Evolutionary conservation across 92 coral and sea anemone genomes (phyloP).

Genomic region (Montipora capitata): DNA sequence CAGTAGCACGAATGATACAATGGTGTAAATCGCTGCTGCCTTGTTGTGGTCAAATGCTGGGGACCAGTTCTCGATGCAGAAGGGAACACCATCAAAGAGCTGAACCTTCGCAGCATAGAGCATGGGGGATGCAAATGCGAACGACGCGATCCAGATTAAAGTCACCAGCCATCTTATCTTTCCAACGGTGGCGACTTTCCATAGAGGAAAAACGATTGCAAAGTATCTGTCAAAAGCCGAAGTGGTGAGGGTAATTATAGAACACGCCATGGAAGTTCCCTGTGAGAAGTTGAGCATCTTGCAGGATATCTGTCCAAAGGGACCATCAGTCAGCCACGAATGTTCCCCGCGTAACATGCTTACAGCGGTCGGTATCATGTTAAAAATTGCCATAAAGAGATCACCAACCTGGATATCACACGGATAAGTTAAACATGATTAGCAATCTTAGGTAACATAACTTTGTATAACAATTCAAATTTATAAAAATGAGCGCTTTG

Average conservation of each 20-base stretch:
- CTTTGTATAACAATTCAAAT: too few species aligned
- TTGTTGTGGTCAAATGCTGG: conserved; percentile 63
- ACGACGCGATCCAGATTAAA: conserved; percentile 47
- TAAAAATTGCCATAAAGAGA: conserved; percentile 65
- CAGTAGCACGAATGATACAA: conserved; percentile 56
- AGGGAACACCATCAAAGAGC: conserved; percentile 32
- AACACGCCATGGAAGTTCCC: conserved; percentile 73
- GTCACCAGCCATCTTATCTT: conserved; percentile 56
- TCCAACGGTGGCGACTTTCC: conserved; percentile 36
- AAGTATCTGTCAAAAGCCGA: conserved; percentile 78
- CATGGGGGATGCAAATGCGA: conserved; percentile 53
- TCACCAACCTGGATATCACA: conserved; percentile 50
- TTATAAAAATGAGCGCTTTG: too few species aligned
- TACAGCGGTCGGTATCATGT: conserved; percentile 61
- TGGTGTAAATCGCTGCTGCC: conserved; percentile 68
- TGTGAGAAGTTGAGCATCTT: conserved; percentile 55
- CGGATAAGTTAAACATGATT: neutral
- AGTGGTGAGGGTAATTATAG: conserved; percentile 81
- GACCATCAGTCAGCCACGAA: conserved; percentile 40
- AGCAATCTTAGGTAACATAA: neutral
- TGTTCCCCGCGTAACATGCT: conserved; percentile 26
- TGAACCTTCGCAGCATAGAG: conserved; percentile 49
- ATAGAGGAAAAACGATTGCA: conserved; percentile 77
- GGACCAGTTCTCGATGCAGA: conserved; percentile 68
- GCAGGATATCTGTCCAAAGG: conserved; percentile 66